phyloP scores from a whole-genome alignment of 2,797 vertebrate species.

The Chaetodon trifasciatus region DNA sequence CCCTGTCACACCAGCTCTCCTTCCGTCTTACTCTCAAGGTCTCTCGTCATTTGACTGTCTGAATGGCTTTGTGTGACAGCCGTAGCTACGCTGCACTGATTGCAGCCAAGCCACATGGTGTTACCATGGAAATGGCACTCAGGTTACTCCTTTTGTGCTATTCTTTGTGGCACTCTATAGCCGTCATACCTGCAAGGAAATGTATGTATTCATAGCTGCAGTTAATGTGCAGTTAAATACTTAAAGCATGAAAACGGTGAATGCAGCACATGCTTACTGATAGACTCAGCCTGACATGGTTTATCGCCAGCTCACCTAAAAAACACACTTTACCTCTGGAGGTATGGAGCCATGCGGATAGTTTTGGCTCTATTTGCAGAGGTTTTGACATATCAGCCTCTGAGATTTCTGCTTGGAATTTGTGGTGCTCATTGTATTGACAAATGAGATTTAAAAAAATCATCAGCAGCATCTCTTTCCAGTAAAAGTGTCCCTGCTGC shows the following conservation, averaged over 20 bases:
- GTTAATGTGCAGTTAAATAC: conserved; percentile 18
- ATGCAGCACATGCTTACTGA: not conserved
- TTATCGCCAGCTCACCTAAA: not conserved
- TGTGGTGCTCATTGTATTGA: not conserved
- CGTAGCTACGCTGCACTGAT: conserved; percentile 72
- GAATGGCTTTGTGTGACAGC: conserved; percentile 82
- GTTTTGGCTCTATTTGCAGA: conserved; percentile 14
- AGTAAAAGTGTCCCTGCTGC: not conserved
- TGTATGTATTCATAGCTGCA: conserved; percentile 46
- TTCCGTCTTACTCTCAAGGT: conserved; percentile 79
- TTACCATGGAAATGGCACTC: conserved; percentile 87
- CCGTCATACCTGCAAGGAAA: conserved; percentile 65
- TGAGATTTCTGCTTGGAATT: conserved; percentile 4
- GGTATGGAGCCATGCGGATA: not conserved
- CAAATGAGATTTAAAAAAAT: conserved; percentile 14
- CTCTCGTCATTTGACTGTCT: conserved; percentile 79
- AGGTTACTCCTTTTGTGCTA: conserved; percentile 80
- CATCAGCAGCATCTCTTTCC: not conserved
- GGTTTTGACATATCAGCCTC: conserved; percentile 1
- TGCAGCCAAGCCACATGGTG: conserved; percentile 80
- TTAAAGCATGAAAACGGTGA: conserved; percentile 5
- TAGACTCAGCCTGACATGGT: not conserved
- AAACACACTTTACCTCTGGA: not conserved
- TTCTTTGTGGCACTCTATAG: conserved; percentile 63
- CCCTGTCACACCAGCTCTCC: conserved; percentile 74